These are phyloP conservation scores for Argopecten irradians DNA, from an alignment of 1,140 invertebrate genomes.

Conservation along the genomic window DNA sequence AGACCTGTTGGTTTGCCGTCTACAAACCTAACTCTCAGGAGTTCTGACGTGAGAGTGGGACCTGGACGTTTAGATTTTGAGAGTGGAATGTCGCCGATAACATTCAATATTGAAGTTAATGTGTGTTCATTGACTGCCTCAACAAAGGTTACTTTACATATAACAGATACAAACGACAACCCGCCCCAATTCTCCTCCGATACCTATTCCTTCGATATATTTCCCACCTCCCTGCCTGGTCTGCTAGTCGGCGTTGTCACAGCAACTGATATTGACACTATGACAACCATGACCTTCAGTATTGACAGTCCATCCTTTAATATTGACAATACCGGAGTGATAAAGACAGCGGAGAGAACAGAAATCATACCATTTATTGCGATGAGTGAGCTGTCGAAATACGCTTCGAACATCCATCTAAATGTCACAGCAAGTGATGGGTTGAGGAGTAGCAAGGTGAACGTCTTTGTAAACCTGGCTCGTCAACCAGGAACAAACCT, in stretches of 20 bases:
- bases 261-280: background rate
- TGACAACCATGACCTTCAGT: background rate
- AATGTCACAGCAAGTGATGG: background rate
- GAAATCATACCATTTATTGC: background rate
- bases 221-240: background rate
- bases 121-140: background rate
- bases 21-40: background rate
- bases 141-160: background rate
- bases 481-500: background rate
- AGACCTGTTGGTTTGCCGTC: background rate
- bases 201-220: background rate
- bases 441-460: background rate
- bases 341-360: background rate
- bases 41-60: background rate
- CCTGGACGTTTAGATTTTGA: background rate
- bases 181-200: background rate
- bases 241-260: background rate
- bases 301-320: background rate
- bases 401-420: background rate
- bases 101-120: background rate
- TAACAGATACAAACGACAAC: background rate
- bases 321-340: background rate
- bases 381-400: background rate
- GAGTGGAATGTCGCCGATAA: background rate
- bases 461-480: background rate